Base-by-base conservation (phyloP, 2,113 vertebrate species). In the Sciurus niger region DNA sequence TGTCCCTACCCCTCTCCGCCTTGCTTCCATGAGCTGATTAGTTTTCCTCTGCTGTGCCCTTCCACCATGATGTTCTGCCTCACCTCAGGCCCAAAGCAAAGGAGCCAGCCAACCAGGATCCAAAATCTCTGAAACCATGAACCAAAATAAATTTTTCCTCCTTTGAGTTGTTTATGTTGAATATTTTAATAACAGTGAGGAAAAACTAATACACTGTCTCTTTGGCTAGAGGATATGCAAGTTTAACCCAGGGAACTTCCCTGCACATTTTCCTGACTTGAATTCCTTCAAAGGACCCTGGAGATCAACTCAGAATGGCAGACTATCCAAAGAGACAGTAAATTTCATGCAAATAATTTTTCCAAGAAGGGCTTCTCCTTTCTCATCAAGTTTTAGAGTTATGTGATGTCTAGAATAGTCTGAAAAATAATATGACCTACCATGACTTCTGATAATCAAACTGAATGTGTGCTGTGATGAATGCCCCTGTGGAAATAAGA, bases 401-500 rank as follows among this genome's bases (percentile, higher is more conserved):
- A 18, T 79, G n/a, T 94, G 82, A 55, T 58, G n/a, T 74, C 77
- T 88, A 34, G 8, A 67, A 89, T 78, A 77, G 68, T 25, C 82
- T 89, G 65, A 94, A 68, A 85, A 96, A 85, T 67, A 76, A 74
- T 37, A 85, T 43, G 40, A 88, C 22, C 30, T 93, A 40, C 55
- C 76, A 51, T 58, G 12, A 25, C 30, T 37, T 30, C 73, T 91
- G 60, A 72, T 4, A 86, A 51, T 94, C 96, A 84, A 32, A 63
- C 4, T 25, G 60, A 90, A 89, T 16, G 32, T 3, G 14, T 68
- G 46, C 84, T 68, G 7, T 78, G 78, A 28, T 37, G 72, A 37
- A 43, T 43, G 63, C 84, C 74, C 93, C 89, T 30, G 43, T 89
- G 89, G 83, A 97, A 58, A 93, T 6, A 32, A 40, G 40, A 93